Conservation (phyloP, 2,888 invertebrate species). For the Catocala sponsa region DNA sequence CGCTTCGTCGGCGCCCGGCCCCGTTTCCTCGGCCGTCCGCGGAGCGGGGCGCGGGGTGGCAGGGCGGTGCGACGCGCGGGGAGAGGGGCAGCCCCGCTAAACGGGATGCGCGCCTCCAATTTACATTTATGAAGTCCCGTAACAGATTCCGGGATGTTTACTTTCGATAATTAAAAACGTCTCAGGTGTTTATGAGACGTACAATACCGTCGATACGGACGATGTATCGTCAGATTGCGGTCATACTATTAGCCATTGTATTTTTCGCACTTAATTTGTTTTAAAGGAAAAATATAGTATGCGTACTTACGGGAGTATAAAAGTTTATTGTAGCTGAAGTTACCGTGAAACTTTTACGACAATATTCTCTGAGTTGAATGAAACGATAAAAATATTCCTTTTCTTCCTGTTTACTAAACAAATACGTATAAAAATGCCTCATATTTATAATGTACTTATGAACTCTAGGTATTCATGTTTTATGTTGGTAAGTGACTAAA, state of each 20-base stretch:
- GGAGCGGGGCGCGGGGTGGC: conserved; percentile 37
- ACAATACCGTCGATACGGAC: conserved; percentile 42
- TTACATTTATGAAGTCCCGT: conserved; percentile 87
- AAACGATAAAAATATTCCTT: background rate
- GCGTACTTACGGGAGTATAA: background rate
- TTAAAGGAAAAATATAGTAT: background rate
- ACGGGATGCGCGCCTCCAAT: conserved; percentile 85
- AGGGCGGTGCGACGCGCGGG: conserved; percentile 41
- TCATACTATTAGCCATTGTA: conserved; percentile 9
- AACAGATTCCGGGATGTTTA: conserved; percentile 85
- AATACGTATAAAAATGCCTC: background rate
- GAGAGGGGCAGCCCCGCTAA: conserved; percentile 65
- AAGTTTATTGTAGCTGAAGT: conserved; percentile 6
- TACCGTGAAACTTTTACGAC: background rate
- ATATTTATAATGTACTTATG: too few species aligned
- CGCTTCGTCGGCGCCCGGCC: conserved; percentile 56
- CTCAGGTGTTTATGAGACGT: conserved; percentile 68
- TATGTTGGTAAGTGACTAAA: too few species aligned
- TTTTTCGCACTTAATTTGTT: conserved; percentile 3
- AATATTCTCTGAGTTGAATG: background rate
- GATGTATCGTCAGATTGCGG: conserved; percentile 23
- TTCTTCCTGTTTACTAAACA: background rate
- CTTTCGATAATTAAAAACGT: conserved; percentile 87
- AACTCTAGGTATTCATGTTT: too few species aligned
- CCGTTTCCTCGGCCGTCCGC: conserved; percentile 53